These are phyloP conservation scores for Forbesichthys agassizii DNA, from an alignment of 2,113 vertebrate species.

Conservation along the genomic window DNA sequence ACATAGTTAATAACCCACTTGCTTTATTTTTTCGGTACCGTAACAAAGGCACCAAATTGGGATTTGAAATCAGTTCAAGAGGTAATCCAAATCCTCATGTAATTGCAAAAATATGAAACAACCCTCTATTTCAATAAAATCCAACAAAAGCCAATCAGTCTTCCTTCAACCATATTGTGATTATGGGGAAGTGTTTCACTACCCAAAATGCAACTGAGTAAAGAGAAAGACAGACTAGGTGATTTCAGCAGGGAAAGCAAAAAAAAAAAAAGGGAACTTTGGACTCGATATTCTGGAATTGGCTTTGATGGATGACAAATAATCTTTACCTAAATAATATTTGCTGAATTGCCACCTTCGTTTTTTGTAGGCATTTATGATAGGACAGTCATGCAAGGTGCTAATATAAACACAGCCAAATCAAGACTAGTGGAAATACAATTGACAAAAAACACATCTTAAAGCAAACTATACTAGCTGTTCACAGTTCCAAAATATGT, in stretches of 20 bases:
- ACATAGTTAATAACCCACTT: conserved; percentile 14
- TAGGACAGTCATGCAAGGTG: no score
- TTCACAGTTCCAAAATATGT: background rate
- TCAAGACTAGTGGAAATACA: background rate
- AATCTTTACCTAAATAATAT: no score
- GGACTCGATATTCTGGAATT: no score
- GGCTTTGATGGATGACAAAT: no score
- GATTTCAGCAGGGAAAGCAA: conserved; percentile 12
- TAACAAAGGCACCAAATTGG: conserved; percentile 35
- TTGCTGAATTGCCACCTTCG: no score
- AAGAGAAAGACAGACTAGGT: conserved; percentile 22
- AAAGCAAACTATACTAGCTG: background rate
- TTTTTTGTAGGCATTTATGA: no score
- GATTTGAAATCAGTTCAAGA: conserved; percentile 15
- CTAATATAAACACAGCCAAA: no score
- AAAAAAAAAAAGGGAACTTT: background rate
- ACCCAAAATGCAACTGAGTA: conserved; percentile 7
- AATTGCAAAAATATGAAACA: conserved; percentile 31
- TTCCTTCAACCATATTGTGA: conserved; percentile 12
- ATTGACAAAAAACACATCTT: background rate
- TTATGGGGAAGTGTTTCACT: conserved; percentile 3
- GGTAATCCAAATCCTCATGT: conserved; percentile 1
- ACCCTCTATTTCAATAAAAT: conserved; percentile 22
- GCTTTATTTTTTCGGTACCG: conserved; percentile 23
- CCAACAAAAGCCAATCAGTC: conserved; percentile 31